A percentile compares a stretch with the other conserved stretches of the same genome.
phyloP scores from a whole-genome alignment of 2,888 invertebrate species.

The Leucoma salicis region DNA sequence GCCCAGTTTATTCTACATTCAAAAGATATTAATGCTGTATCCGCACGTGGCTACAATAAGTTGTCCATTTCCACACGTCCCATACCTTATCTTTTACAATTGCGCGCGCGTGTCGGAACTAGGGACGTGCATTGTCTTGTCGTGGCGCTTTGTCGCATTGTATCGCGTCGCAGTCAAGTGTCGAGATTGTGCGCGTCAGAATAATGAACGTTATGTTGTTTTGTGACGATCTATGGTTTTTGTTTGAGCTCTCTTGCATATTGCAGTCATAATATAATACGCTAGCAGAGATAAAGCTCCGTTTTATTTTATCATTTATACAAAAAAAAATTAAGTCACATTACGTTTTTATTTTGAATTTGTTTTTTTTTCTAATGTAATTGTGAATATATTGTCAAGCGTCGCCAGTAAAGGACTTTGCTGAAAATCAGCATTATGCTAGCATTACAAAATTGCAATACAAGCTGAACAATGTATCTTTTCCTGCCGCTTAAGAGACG shows the following conservation, averaged over 20 bases:
- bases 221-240: constrained; percentile 24
- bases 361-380: too few relatives aligned
- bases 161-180: constrained; percentile 26
- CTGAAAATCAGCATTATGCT: too few relatives aligned
- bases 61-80: constrained; percentile 35
- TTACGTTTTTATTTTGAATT: too few relatives aligned
- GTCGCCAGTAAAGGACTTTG: too few relatives aligned
- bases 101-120: constrained; percentile 30
- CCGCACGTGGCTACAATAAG: constrained; percentile 25
- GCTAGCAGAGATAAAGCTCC: too few relatives aligned
- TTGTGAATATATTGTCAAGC: too few relatives aligned
- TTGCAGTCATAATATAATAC: constrained; percentile 31
- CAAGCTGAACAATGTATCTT: too few relatives aligned
- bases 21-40: constrained; percentile 24
- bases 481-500: too few relatives aligned
- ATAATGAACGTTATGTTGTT: constrained; percentile 40
- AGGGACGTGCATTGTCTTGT: constrained; percentile 46
- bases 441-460: too few relatives aligned
- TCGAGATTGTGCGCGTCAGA: constrained; percentile 43
- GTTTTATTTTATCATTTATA: too few relatives aligned
- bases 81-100: constrained; percentile 39
- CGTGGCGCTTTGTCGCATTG: constrained; percentile 25
- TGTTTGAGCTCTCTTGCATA: constrained; percentile 33
- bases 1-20: constrained; percentile 15
- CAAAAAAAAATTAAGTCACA: too few relatives aligned